These are phyloP conservation scores for Mungos mungo DNA, from an alignment of 2,113 vertebrate species.

Conservation along the genomic window DNA sequence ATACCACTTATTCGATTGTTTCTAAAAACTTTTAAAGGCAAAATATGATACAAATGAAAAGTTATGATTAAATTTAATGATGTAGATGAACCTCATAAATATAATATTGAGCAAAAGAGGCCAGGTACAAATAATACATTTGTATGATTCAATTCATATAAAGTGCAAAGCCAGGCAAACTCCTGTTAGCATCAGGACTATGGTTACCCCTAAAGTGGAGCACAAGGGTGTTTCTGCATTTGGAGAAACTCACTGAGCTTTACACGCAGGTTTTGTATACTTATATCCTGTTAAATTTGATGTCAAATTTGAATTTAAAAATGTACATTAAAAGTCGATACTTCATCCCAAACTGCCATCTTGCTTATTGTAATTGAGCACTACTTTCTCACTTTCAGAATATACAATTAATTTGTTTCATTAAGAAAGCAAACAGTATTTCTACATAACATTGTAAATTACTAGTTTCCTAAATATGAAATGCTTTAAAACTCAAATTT, in stretches of 20 bases:
- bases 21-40: neutral
- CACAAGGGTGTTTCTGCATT: neutral
- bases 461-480: neutral
- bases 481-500: neutral
- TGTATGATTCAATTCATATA: neutral
- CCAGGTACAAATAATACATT: conserved; percentile 7
- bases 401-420: neutral
- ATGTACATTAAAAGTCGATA: neutral
- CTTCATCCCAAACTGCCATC: neutral
- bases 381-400: neutral
- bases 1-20: neutral
- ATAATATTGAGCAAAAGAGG: conserved; percentile 45
- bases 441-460: neutral
- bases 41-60: neutral
- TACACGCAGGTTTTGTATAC: neutral
- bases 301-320: neutral
- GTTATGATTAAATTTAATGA: neutral
- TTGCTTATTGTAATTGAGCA: neutral
- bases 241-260: neutral
- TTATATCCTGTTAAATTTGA: neutral
- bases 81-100: conserved; percentile 29
- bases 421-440: neutral
- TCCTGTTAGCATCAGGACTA: neutral
- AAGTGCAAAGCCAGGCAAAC: neutral
- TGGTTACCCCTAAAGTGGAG: neutral